These are phyloP conservation scores for Thamnophis elegans DNA, from an alignment of 2,797 vertebrate genomes.

Conservation along the genomic window DNA sequence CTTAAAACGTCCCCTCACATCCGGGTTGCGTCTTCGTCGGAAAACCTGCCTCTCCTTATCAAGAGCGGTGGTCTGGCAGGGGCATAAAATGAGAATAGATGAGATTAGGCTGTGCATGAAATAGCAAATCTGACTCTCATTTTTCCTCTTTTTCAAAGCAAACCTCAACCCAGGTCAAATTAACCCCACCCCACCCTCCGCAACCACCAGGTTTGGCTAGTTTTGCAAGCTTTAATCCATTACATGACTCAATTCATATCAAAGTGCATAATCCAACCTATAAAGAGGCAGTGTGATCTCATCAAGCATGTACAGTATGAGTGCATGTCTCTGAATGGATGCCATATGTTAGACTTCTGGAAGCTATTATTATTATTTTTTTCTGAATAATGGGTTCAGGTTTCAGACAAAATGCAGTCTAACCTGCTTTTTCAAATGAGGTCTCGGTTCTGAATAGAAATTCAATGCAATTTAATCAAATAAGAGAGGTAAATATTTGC, in stretches of 20 bases:
- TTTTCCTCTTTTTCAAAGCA: constrained; percentile 50
- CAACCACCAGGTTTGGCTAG: constrained; percentile 27
- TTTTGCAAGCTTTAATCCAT: constrained; percentile 57
- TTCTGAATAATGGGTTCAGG: constrained; percentile 54
- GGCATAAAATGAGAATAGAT: constrained; percentile 82
- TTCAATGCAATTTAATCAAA: constrained; percentile 49
- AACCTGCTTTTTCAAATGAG: constrained; percentile 44
- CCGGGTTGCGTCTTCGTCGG: constrained; percentile 93
- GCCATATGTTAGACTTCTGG: constrained; percentile 59
- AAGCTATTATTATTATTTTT: constrained; percentile 64
- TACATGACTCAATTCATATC: constrained; percentile 49
- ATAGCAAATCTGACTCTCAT: constrained; percentile 52
- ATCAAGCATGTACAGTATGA: constrained; percentile 63
- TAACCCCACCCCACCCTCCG: neutral
- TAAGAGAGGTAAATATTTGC: constrained; percentile 39
- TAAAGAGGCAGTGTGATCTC: constrained; percentile 57
- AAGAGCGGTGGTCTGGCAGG: constrained; percentile 94
- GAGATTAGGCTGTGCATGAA: constrained; percentile 74
- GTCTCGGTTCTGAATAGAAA: constrained; percentile 41
- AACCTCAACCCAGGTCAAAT: constrained; percentile 58
- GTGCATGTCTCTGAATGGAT: constrained; percentile 54
- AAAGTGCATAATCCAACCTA: constrained; percentile 48
- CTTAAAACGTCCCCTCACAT: constrained; percentile 81
- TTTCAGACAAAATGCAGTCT: constrained; percentile 61
- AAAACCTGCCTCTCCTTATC: constrained; percentile 99